Conservation (phyloP, 2,888 invertebrate species). For the Schizaphis graminum region DNA sequence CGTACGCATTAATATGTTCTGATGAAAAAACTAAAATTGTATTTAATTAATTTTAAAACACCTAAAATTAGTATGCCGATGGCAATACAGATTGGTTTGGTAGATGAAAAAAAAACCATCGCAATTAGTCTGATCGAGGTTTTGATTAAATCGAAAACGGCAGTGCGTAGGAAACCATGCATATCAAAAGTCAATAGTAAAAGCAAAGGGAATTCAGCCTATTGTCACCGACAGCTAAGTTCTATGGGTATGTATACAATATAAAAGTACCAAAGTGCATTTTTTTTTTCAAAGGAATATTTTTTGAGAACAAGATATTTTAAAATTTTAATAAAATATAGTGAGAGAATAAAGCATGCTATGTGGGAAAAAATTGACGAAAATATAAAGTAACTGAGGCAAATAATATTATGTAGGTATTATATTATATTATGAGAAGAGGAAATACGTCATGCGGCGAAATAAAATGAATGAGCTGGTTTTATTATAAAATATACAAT, state of each 20-base stretch:
- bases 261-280: not conserved
- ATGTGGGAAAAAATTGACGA: not conserved
- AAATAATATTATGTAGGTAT: not conserved
- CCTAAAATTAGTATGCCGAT: not conserved
- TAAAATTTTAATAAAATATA: not conserved
- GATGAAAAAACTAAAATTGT: not conserved
- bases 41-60: not conserved
- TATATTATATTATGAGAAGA: not conserved
- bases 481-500: not conserved
- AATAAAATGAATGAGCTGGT: not conserved
- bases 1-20: not conserved
- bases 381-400: not conserved
- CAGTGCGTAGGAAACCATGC: not conserved
- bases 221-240: not conserved
- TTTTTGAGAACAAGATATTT: not conserved
- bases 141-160: constrained; percentile 58
- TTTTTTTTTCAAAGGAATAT: not conserved
- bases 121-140: not conserved
- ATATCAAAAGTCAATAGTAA: not conserved
- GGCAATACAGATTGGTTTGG: not conserved
- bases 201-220: not conserved
- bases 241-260: not conserved
- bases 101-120: not conserved
- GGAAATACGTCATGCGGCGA: not conserved
- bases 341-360: constrained; percentile 22